Percentiles rank a stretch among this genome's conserved stretches.
phyloP scores from a whole-genome alignment of 2,888 invertebrate species.

The Cheilosia urbana region DNA sequence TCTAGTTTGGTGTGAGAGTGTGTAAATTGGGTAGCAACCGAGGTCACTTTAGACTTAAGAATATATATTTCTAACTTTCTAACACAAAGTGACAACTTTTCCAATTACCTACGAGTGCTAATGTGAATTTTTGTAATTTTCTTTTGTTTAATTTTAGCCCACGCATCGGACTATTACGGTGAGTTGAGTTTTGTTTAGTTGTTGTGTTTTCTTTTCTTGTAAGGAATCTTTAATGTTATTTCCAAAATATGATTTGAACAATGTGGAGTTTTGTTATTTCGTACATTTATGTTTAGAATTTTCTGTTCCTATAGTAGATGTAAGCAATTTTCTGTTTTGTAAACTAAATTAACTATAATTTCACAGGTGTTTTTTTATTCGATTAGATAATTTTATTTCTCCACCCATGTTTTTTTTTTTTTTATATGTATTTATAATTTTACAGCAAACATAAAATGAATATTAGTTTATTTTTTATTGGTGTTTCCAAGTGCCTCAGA shows the following conservation, averaged over 20 bases:
- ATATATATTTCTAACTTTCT: slow-evolving; percentile 11
- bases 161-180: slow-evolving; percentile 99
- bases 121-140: slow-evolving; percentile 77
- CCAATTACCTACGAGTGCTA: slow-evolving; percentile 40
- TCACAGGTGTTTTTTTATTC: slow-evolving; percentile 60
- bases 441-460: slow-evolving; percentile 35
- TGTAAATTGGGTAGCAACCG: slow-evolving; percentile 34
- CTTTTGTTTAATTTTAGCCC: slow-evolving; percentile 87
- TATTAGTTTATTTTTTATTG: slow-evolving; percentile 75
- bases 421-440: slow-evolving; percentile 62
- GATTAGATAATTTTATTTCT: slow-evolving; percentile 77
- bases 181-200: slow-evolving; percentile 87
- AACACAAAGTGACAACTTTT: slow-evolving; percentile 44
- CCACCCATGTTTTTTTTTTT: slow-evolving; percentile 76
- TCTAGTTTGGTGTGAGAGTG: slow-evolving; percentile 6
- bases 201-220: slow-evolving; percentile 29
- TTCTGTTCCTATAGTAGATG: slow-evolving; percentile 35
- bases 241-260: slow-evolving; percentile 77
- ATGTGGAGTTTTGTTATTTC: slow-evolving; percentile 47
- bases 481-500: slow-evolving; percentile 13
- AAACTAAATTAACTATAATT: slow-evolving; percentile 70
- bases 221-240: slow-evolving; percentile 77
- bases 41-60: not conserved
- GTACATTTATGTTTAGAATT: slow-evolving; percentile 61
- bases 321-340: slow-evolving; percentile 53